Evolutionary conservation across 2,113 vertebrate genomes (phyloP).

Genomic region (Elephantulus edwardii): DNA sequence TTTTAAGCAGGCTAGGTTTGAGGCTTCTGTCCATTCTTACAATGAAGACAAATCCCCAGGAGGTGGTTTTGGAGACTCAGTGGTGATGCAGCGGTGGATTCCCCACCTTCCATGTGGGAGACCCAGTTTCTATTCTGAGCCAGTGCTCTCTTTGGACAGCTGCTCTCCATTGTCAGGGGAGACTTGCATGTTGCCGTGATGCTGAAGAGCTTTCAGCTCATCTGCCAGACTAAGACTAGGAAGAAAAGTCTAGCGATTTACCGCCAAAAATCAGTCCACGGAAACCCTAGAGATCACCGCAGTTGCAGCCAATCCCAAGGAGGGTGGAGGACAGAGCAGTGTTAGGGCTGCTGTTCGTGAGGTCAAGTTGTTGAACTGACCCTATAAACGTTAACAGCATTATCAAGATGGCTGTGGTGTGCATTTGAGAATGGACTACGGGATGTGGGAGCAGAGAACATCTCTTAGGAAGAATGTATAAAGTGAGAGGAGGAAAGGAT

Average conservation of each 20-base stretch:
- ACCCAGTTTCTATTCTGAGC: not conserved
- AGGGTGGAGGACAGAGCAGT: not conserved
- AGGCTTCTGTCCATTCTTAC: not conserved
- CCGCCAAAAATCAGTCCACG: not conserved
- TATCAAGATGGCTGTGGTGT: not conserved
- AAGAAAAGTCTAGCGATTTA: not conserved
- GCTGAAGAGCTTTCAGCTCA: not conserved
- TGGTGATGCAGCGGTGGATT: not conserved
- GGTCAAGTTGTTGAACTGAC: not conserved
- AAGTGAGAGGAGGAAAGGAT: not conserved
- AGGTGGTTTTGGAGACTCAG: not conserved
- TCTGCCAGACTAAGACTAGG: not conserved
- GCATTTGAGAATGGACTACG: not conserved
- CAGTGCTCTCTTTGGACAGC: not conserved
- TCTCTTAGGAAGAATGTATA: not conserved
- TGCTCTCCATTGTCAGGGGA: not conserved
- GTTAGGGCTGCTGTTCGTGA: not conserved
- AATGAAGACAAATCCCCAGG: not conserved
- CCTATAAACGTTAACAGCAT: not conserved
- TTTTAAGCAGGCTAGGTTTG: not conserved
- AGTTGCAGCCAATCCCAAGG: not conserved
- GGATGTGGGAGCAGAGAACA: not conserved
- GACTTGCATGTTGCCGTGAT: not conserved
- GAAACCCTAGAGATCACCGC: not conserved
- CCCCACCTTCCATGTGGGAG: not conserved